Base-by-base conservation (phyloP, 1,140 invertebrate species). In the Magallana angulata region DNA sequence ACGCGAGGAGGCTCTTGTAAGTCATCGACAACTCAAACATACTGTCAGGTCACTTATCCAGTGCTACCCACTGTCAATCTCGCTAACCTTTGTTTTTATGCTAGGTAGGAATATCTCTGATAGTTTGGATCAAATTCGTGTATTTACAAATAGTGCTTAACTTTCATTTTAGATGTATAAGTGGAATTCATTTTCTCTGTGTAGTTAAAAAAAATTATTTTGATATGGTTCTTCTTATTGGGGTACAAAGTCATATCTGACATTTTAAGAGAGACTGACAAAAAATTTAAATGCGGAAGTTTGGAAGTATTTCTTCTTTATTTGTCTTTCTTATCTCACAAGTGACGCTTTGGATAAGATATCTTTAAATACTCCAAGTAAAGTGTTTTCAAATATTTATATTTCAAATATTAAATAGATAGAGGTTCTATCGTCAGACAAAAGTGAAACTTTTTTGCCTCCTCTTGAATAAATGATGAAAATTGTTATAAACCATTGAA, bases 1-100 rank as follows among this genome's bases (percentile, higher is more conserved):
- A 9, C 12, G 68, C 30, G 12, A 76, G 24, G 36, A 30, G 68
- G 68, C 68, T 48, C 68, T 76, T 30, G 18, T 30, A 76, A 76
- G 68, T 76, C 68, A 76, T 24, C 1, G 24, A 76, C 12, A 30
- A 76, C 7, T 30, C 68, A 76, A 76, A 76, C 68, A 76, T 76
- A 76, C 68, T 76, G 68, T 76, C 68, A 76, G 68, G 68, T 76
- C 36, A 76, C 68, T 24, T 76, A 30, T 76, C 36, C 24, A 76
- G 68, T 76, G 68, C 18, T 76, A 76, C 68, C 68, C 68, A 76
- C 68, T 76, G 68, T 76, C 68, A 76, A 76, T 76, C 68, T 76
- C 7, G 5, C 6, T 24, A 76, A 48, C 24, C 24, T 36, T 76
- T 76, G 24, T 76, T 76, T 30, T 64, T 5, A 30, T 76, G 18